phyloP scores from a whole-genome alignment of 2,888 invertebrate species.

The Lithophane semibrunnea region DNA sequence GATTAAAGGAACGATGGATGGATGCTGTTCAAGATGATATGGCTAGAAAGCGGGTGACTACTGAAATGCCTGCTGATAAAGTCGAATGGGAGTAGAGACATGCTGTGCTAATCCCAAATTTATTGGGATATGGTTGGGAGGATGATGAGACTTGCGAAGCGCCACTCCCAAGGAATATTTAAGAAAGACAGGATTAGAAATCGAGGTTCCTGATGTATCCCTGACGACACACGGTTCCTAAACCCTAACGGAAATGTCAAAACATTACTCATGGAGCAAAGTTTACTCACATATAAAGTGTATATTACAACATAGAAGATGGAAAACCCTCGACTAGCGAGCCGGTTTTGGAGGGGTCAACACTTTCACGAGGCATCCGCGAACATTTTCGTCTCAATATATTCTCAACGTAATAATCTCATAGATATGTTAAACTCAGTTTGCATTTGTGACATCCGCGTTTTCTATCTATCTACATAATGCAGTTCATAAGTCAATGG shows the following conservation, averaged over 20 bases:
- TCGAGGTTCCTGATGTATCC: not conserved
- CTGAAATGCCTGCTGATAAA: not conserved
- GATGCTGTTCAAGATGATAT: not conserved
- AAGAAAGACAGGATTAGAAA: too few relatives aligned
- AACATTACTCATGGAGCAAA: constrained; percentile 25
- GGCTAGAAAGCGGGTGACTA: not conserved
- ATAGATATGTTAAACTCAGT: constrained; percentile 59
- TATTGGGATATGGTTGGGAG: too few relatives aligned
- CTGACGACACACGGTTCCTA: not conserved
- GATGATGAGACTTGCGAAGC: not conserved
- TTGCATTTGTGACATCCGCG: constrained; percentile 48
- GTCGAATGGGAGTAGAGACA: not conserved
- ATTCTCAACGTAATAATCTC: constrained; percentile 76
- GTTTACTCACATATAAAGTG: constrained; percentile 50
- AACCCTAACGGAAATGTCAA: constrained; percentile 29
- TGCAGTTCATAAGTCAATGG: constrained; percentile 56
- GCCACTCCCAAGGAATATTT: not conserved
- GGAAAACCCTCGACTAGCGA: constrained; percentile 64
- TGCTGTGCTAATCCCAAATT: not conserved
- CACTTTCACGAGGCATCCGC: constrained; percentile 84
- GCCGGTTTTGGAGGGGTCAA: constrained; percentile 82
- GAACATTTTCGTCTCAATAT: constrained; percentile 74
- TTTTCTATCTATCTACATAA: constrained; percentile 56
- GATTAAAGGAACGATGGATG: not conserved
- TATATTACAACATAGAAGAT: constrained; percentile 64